Conservation (phyloP, 2,888 invertebrate genomes). For the Mesorhabditis spiculigera region DNA sequence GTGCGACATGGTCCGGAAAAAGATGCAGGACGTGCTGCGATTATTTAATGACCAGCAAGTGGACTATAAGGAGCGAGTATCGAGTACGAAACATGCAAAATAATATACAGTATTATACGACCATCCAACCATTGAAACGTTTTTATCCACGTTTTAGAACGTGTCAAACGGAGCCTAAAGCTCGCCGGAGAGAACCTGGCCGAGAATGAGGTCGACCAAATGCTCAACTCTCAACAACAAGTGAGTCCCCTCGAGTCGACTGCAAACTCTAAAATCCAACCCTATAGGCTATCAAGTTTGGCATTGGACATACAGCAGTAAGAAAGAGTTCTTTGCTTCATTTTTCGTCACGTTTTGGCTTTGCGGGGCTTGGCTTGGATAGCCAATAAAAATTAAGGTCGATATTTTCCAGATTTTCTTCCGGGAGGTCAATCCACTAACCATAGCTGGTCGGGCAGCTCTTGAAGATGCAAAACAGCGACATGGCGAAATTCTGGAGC, state of each 20-base stretch:
- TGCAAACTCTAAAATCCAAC: too few relatives aligned
- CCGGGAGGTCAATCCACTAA: slow-evolving; percentile 51
- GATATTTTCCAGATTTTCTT: slow-evolving; percentile 44
- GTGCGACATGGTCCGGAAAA: slow-evolving; percentile 42
- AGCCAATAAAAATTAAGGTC: not conserved
- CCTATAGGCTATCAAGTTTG: not conserved
- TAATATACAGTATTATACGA: not conserved
- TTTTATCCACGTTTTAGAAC: slow-evolving; percentile 19
- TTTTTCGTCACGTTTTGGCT: not conserved
- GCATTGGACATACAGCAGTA: not conserved
- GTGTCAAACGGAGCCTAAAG: slow-evolving; percentile 52
- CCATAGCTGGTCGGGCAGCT: slow-evolving; percentile 42
- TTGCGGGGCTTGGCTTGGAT: not conserved
- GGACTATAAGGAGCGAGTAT: slow-evolving; percentile 51
- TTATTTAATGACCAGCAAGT: slow-evolving; percentile 48
- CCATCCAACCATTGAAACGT: not conserved
- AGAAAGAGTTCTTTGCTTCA: not conserved
- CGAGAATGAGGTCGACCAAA: slow-evolving; percentile 43
- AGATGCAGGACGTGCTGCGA: slow-evolving; percentile 42
- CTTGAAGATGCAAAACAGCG: slow-evolving; percentile 63
- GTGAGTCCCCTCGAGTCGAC: slow-evolving; percentile 7
- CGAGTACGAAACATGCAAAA: slow-evolving; percentile 30
- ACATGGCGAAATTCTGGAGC: slow-evolving; percentile 97
- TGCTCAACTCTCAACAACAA: slow-evolving; percentile 37
- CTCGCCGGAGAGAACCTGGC: slow-evolving; percentile 46